These are phyloP conservation scores for Zosterops borbonicus DNA, from an alignment of 2,113 vertebrate genomes.

Conservation along the genomic window DNA sequence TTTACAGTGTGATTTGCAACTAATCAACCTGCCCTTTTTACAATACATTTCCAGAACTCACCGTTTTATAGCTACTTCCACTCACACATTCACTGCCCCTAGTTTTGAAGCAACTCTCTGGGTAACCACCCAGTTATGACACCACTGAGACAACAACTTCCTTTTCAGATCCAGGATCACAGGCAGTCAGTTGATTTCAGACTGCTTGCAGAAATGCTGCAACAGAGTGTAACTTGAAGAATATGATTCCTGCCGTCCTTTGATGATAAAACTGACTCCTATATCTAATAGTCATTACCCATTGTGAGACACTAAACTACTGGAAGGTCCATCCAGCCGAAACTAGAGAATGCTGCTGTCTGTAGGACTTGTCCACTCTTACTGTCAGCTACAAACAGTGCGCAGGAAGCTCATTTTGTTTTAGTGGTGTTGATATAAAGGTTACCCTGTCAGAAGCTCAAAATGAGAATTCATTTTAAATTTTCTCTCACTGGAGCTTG, in stretches of 20 bases:
- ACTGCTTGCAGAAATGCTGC: neutral
- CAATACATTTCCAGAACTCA: neutral
- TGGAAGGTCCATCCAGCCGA: neutral
- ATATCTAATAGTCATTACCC: neutral
- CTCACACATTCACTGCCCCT: neutral
- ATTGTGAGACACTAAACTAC: neutral
- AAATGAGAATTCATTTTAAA: conserved; percentile 62
- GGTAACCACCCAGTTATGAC: neutral
- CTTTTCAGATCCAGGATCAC: neutral
- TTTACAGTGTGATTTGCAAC: neutral
- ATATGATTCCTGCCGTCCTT: neutral
- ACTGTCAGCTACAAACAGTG: conserved; percentile 23
- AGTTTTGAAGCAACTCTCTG: neutral
- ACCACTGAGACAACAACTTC: neutral
- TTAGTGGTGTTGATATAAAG: conserved; percentile 66
- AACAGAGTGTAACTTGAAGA: neutral
- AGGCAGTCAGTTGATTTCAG: neutral
- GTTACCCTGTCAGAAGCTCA: conserved; percentile 64
- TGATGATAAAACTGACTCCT: neutral
- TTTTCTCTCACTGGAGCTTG: conserved; percentile 56
- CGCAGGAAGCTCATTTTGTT: conserved; percentile 46
- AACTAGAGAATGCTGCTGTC: neutral
- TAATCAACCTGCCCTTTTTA: neutral
- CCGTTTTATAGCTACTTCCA: neutral
- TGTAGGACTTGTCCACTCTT: neutral